Evolutionary conservation across 2,888 invertebrate genomes (phyloP), one percentile per base, ranked within the genome.

Genomic region (Troides aeacus): DNA sequence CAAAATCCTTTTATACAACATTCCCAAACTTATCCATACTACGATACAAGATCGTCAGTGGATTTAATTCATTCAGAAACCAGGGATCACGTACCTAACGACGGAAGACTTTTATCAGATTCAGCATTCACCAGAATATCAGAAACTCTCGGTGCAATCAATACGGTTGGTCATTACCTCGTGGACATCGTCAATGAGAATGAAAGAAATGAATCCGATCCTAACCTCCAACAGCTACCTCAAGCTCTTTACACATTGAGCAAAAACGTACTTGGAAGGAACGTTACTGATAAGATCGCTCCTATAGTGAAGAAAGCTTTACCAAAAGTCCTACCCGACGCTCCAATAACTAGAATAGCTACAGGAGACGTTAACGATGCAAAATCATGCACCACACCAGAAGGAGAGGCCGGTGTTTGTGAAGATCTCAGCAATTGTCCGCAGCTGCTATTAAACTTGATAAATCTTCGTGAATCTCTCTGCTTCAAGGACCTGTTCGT

Each of bases 401-500:
- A 95, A 75, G 97, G 97, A 0, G 93, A 94, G 46, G 93, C 94
- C 0, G 98, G 98, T 46, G 94, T 95, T 73, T 98, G 98, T 79
- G 96, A 97, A 81, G 98, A 98, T 82, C 90, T 98, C 23, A 97
- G 97, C 78, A 97, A 96, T 79, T 98, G 98, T 80, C 97, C 98
- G 0, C 96, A 97, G 76, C 86, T 98, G 39, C 89, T 97, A 1
- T 87, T 98, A 30, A 97, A 98, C 84, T 91, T 98, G 65, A 95
- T 96, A 18, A 96, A 95, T 82, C 90, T 98, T 23, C 90, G 98
- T 46, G 97, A 97, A 80, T 97, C 97, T 0, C 92, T 98, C 15
- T 98, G 98, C 81, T 98, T 98, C 81, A 97, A 98, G 88, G 97
- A 96, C 73, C 93, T 98, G 1, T 97, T 98, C 79, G 96, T 97